These are phyloP conservation scores for Nasonia oneida DNA, from an alignment of 2,888 invertebrate species.

Conservation along the genomic window DNA sequence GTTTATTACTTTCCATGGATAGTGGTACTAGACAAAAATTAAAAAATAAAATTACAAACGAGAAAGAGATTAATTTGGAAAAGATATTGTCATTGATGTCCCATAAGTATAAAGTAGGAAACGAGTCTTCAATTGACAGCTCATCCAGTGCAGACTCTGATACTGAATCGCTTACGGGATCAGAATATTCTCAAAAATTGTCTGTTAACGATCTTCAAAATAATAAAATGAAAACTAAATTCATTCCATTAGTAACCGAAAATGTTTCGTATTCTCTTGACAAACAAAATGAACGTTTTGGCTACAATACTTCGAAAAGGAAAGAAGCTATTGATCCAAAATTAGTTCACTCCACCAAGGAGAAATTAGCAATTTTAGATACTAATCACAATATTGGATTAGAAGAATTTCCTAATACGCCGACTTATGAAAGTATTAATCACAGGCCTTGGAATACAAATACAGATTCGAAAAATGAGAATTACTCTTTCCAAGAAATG, in stretches of 20 bases:
- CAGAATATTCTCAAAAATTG: not conserved
- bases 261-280: constrained; percentile 59
- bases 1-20: constrained; percentile 60
- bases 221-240: constrained; percentile 49
- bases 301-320: not conserved
- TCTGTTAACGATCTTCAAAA: not conserved
- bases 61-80: constrained; percentile 52
- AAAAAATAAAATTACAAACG: constrained; percentile 58
- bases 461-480: not conserved
- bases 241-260: constrained; percentile 65
- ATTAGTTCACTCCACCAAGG: not conserved
- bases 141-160: constrained; percentile 42
- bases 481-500: not conserved
- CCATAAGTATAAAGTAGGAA: constrained; percentile 46
- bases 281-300: not conserved
- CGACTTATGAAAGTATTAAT: not conserved
- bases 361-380: not conserved
- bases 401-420: not conserved
- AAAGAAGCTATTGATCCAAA: not conserved
- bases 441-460: not conserved
- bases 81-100: constrained; percentile 59
- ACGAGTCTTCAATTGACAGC: not conserved
- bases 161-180: constrained; percentile 9
- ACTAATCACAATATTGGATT: constrained; percentile 8
- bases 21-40: constrained; percentile 58